These are phyloP conservation scores for Aphelenchoides fujianensis DNA, from an alignment of 1,140 invertebrate genomes.

Conservation along the genomic window DNA sequence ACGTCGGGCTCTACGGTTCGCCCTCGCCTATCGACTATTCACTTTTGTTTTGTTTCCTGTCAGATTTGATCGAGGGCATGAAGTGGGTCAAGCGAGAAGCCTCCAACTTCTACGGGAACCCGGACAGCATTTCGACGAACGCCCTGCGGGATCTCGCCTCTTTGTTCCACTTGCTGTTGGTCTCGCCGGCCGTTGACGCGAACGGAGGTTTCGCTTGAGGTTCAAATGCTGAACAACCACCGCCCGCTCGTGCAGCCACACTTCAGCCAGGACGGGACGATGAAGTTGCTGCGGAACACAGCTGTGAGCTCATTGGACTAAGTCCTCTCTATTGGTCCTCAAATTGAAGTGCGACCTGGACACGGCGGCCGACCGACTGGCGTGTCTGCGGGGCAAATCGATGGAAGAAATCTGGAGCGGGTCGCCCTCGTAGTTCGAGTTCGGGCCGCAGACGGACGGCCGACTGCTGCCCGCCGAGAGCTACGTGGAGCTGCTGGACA, in stretches of 20 bases:
- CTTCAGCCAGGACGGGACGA: neutral
- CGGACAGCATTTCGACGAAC: neutral
- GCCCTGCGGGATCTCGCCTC: neutral
- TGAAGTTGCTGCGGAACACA: neutral
- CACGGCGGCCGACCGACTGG: neutral
- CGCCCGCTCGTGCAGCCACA: neutral
- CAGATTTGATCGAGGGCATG: neutral
- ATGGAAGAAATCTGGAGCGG: neutral
- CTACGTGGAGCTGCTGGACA: neutral
- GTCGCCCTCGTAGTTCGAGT: neutral
- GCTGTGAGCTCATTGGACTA: neutral
- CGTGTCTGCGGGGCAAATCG: neutral
- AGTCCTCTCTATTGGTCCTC: neutral
- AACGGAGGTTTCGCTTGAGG: neutral
- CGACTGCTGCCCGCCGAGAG: neutral
- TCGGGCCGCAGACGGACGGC: neutral
- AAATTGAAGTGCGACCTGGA: neutral
- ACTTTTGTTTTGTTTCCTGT: too few relatives aligned
- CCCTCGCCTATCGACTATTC: too few relatives aligned
- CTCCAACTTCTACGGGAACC: neutral
- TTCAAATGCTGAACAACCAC: neutral
- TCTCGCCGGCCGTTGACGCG: neutral
- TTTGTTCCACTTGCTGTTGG: neutral
- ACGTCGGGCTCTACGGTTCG: constrained; percentile 5
- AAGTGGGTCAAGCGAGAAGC: constrained; percentile 13